Base-by-base conservation (phyloP, 2,888 invertebrate species). In the Caenorhabditis sp. region DNA sequence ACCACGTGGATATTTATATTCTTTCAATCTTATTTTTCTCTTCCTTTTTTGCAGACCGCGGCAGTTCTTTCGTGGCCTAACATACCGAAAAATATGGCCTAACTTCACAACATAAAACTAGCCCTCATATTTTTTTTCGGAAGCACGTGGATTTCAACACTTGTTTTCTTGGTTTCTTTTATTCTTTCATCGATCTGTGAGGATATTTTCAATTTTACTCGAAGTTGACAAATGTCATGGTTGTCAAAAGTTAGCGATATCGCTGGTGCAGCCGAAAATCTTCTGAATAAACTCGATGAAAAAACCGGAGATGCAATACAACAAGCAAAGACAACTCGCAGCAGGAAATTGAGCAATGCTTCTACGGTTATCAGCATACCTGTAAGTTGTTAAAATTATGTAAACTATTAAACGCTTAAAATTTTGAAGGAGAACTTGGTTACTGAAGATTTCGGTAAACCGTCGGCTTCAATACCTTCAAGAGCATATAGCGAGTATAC, bases 241-340 rank as follows among this genome's bases (percentile, higher is more conserved):
- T 72, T 83, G 64, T 64, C 80, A 55, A 81, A 83, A 65, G 77
- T 82, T 21, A 57, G 78, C 24, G 81, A 81, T 59, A 61, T 83
- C 23, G 81, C 83, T 27, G 80, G 81, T 3, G 78, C 77, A 43
- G 83, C 83, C 4, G 83, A 83, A 37, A 77, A 76, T 62, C 59
- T 93, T 69, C 90, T 93, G 23, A 93, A 92, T 84, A 92, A 92
- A 84, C 88, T 93, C 26, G 93, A 93, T 83, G 91, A 93, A 84
- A 92, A 62, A 71, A 62, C 72, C n/a, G 78, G 78, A 49, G 76
- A 76, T 37, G 78, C 70, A 0, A 73, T 78, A 23, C 76, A 73
- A 51, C 62, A 65, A 43, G 75, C 66, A 0, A 64, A 75, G 26
- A 27, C 62, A 17, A 66, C 66, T 6, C 62, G 74, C 5, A 64